Evolutionary conservation across 2,888 invertebrate species (phyloP).

Genomic region (Perdita meconis): DNA sequence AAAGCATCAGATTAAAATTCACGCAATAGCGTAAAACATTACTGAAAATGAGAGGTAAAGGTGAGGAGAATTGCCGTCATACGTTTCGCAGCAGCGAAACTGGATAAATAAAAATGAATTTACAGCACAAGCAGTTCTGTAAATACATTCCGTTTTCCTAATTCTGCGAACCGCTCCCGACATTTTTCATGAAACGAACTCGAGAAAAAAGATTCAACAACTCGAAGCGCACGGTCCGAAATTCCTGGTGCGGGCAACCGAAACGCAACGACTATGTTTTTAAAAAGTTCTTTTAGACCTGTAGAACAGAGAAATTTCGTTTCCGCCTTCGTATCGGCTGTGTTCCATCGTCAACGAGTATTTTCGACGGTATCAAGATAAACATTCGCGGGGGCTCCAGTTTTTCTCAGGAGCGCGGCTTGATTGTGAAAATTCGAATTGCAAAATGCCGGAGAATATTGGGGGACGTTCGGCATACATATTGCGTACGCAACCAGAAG

Average conservation of each 20-base stretch:
- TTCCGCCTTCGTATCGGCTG: not conserved
- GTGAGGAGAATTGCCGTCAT: too few relatives aligned
- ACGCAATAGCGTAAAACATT: too few relatives aligned
- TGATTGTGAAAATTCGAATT: constrained; percentile 58
- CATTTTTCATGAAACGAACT: not conserved
- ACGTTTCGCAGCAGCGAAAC: too few relatives aligned
- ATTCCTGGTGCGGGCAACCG: not conserved
- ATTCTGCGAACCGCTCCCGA: not conserved
- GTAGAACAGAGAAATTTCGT: constrained; percentile 31
- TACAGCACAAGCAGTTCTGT: too few relatives aligned
- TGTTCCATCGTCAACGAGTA: constrained; percentile 11
- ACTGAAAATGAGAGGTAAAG: too few relatives aligned
- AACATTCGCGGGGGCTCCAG: constrained; percentile 37
- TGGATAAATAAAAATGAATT: too few relatives aligned
- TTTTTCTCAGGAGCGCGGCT: constrained; percentile 33
- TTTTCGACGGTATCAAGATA: constrained; percentile 51
- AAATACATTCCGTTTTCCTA: too few relatives aligned
- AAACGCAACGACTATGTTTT: constrained; percentile 26
- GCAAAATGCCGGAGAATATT: constrained; percentile 46
- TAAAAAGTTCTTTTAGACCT: constrained; percentile 31
- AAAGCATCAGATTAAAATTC: too few relatives aligned
- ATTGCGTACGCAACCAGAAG: constrained; percentile 50
- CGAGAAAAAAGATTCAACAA: not conserved
- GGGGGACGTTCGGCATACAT: constrained; percentile 11
- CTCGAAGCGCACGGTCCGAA: not conserved